Base-by-base conservation (phyloP, 2,797 vertebrate species). In the Otolemur crassicaudatus region DNA sequence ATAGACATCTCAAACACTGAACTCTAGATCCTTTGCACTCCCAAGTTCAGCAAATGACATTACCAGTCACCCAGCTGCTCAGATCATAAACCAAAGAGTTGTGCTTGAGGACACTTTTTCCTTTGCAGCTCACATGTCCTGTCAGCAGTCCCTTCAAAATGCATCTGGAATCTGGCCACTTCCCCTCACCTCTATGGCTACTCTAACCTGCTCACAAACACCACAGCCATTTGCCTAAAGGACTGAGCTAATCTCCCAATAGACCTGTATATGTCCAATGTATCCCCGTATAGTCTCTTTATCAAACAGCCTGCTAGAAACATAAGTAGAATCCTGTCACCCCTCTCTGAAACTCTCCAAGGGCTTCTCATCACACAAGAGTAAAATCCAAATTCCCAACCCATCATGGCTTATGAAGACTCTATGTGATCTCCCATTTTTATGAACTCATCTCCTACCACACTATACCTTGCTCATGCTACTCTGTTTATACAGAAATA, bases 321-420 rank as follows among this genome's bases (percentile, higher is more conserved):
- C 11, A 43, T 63, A 75, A 67, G 20, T 27, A 91, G 16, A 75
- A 46, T 27, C 17, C 25, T n/a, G n/a, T 8, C 40, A 6, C 7
- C 56, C 22, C 49, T 46, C 63, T 77, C 56, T 9, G 37, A 77
- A 85, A 84, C 46, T 22, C 17, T 90, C n/a, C 10, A 53, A 37
- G 31, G 23, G 23, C 22, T 79, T 61, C 25, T 31, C 25, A 69
- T 31, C 14, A 34, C 61, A 40, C 0, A 49, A 87, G 40, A 90
- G 72, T 80, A 85, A 94, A 85, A 72, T 86, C 40, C 53, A 94
- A 85, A 58, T 67, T 63, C n/a, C 22, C 60, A 90, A 89, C 37
- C 8, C 17, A 75, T 56, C 65, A 34, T 23, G 34, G 27, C 27
- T 34, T 46, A 37, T 8, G 25, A 34, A 14, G 17, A 49, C 27